A percentile compares a stretch with the other conserved stretches of the same genome.
phyloP scores from a whole-genome alignment of 2,113 vertebrate genomes.

The Barbus barbus region DNA sequence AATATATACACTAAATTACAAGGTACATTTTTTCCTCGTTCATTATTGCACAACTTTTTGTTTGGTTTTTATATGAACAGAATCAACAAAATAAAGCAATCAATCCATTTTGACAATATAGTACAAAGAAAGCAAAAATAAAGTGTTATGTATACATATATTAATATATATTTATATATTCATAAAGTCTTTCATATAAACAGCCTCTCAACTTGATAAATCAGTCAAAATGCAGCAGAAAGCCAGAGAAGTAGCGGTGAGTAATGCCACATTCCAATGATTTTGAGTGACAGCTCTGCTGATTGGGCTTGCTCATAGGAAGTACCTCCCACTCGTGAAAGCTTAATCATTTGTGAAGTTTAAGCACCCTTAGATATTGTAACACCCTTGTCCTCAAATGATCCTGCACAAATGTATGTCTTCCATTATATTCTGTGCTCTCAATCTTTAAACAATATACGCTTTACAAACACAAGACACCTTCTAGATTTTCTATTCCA shows the following conservation, averaged over 20 bases:
- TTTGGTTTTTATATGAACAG: slow-evolving; percentile 59
- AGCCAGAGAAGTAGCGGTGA: slow-evolving; percentile 19
- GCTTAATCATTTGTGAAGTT: background rate
- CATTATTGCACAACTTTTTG: slow-evolving; percentile 62
- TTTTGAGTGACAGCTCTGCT: slow-evolving; percentile 8
- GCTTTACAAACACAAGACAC: background rate
- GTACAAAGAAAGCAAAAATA: slow-evolving; percentile 61
- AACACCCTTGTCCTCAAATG: background rate
- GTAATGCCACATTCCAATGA: slow-evolving; percentile 8
- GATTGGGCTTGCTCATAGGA: slow-evolving; percentile 21
- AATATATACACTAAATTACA: slow-evolving; percentile 61
- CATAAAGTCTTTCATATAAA: slow-evolving; percentile 50
- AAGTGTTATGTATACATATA: slow-evolving; percentile 55
- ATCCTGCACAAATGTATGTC: background rate
- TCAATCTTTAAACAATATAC: background rate
- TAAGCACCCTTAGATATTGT: background rate
- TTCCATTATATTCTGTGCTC: background rate
- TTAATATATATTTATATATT: slow-evolving; percentile 48
- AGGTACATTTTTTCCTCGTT: slow-evolving; percentile 39
- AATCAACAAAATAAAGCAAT: slow-evolving; percentile 59
- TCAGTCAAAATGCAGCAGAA: slow-evolving; percentile 24
- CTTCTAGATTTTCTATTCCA: background rate
- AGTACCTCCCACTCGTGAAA: background rate
- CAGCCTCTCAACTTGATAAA: slow-evolving; percentile 28
- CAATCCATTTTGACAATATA: slow-evolving; percentile 52